Conservation (phyloP, 2,888 invertebrate species). For the Dione juno region DNA sequence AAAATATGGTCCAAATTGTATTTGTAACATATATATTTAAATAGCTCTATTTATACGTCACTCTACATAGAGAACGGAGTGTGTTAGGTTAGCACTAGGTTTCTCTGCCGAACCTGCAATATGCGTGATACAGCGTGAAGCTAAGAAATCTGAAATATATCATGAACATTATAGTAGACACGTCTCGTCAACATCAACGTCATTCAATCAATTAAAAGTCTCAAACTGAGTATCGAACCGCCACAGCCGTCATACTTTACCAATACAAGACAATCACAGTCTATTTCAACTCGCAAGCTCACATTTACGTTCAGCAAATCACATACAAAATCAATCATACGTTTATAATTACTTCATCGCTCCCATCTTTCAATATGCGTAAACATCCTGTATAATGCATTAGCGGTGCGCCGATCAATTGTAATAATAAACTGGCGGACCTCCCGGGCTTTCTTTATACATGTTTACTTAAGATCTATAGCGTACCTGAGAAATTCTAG, state of each 20-base stretch:
- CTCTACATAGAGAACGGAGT: no score
- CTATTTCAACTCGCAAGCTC: neutral
- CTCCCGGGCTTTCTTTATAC: slow-evolving; percentile 43
- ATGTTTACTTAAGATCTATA: slow-evolving; percentile 9
- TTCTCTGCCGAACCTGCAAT: no score
- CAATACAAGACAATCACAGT: neutral
- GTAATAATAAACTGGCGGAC: slow-evolving; percentile 56
- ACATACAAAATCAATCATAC: slow-evolving; percentile 35
- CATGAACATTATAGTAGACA: no score
- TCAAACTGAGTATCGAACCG: neutral
- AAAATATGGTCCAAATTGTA: no score
- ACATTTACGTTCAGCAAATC: slow-evolving; percentile 16
- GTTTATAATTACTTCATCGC: slow-evolving; percentile 43
- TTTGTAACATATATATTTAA: no score
- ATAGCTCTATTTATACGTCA: no score
- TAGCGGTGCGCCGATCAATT: slow-evolving; percentile 53
- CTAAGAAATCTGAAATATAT: no score
- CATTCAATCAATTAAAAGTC: no score
- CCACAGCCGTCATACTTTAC: neutral
- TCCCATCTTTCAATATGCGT: slow-evolving; percentile 40
- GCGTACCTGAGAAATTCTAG: slow-evolving; percentile 1
- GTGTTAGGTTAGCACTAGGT: no score
- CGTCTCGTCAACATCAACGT: no score
- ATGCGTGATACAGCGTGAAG: no score
- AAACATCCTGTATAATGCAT: slow-evolving; percentile 58